Conservation (phyloP, 2,797 vertebrate species). For the Clarias platycephalus region DNA sequence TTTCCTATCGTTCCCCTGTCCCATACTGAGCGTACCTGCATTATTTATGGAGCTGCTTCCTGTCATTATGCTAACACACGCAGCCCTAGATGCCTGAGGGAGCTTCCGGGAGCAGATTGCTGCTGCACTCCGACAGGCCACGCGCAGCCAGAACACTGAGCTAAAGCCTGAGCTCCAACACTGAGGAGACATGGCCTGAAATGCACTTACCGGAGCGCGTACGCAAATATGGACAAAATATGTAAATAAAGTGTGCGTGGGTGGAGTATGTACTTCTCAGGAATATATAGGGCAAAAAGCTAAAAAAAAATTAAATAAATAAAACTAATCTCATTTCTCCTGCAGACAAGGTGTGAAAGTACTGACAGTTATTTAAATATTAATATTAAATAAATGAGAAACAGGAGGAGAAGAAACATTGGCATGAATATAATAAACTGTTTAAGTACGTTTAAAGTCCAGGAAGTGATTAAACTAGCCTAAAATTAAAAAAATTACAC, state of each 20-base stretch:
- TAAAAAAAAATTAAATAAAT: too few relatives aligned
- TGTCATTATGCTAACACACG: slow-evolving; percentile 47
- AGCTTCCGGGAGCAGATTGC: slow-evolving; percentile 63
- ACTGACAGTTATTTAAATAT: not conserved
- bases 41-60: slow-evolving; percentile 56
- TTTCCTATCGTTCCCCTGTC: slow-evolving; percentile 51
- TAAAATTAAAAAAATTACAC: not conserved
- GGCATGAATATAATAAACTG: not conserved
- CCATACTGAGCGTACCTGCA: slow-evolving; percentile 51
- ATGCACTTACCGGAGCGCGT: slow-evolving; percentile 4
- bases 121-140: slow-evolving; percentile 63
- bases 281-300: not conserved
- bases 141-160: slow-evolving; percentile 62
- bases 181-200: slow-evolving; percentile 61
- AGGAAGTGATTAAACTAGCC: not conserved
- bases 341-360: not conserved
- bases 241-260: not conserved
- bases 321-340: too few relatives aligned
- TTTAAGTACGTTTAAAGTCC: not conserved
- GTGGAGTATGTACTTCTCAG: not conserved
- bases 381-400: not conserved
- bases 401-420: not conserved
- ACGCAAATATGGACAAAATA: not conserved
- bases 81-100: slow-evolving; percentile 15
- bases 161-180: slow-evolving; percentile 71